Base-by-base conservation (phyloP, 1,140 invertebrate species). In the Stratiolaelaps scimitus region DNA sequence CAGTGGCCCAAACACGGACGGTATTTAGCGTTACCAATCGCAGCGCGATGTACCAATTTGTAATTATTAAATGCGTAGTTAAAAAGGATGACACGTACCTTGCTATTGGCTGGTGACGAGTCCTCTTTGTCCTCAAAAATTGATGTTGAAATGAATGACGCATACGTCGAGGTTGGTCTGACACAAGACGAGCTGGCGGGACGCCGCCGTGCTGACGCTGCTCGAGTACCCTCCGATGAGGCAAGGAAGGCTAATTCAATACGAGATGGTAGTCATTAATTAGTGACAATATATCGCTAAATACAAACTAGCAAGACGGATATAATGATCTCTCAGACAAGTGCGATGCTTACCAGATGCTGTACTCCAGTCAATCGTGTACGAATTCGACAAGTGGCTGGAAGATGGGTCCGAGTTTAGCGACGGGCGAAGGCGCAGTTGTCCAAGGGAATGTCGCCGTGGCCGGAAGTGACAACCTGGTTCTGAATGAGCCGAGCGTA, bases 71-170 rank as follows among this genome's bases (percentile, higher is more conserved):
- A n/a, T n/a, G n/a, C n/a, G n/a, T n/a, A n/a, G n/a, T n/a, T n/a
- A n/a, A n/a, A n/a, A n/a, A n/a, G n/a, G n/a, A n/a, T n/a, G n/a
- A n/a, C n/a, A 60, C 23, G 26, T 26, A 60, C 53, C 53, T 60
- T 60, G 53, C 53, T 26, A 23, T 2, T 26, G 26, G 53, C 23
- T 60, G 53, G 53, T 23, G 53, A 60, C 17, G 23, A 60, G 15
- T 60, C 53, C 53, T 60, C 53, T 26, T 60, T 60, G 23, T 60
- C 53, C 26, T 60, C 53, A 34, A 60, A 60, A 60, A 60, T 60
- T 60, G 53, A 60, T 20, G 15, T 60, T 15, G 53, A 60, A 4
- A 60, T 60, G 23, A 60, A 60, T 15, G 53, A 60, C 6, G 53
- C 53, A 10, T 60, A 60, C 15, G 53, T 60, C 10, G 53, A 60